Percentiles rank a stretch among this genome's conserved stretches.
These are phyloP conservation scores for Ypsolopha sequella DNA, from an alignment of 2,888 invertebrate species.

Conservation along the genomic window DNA sequence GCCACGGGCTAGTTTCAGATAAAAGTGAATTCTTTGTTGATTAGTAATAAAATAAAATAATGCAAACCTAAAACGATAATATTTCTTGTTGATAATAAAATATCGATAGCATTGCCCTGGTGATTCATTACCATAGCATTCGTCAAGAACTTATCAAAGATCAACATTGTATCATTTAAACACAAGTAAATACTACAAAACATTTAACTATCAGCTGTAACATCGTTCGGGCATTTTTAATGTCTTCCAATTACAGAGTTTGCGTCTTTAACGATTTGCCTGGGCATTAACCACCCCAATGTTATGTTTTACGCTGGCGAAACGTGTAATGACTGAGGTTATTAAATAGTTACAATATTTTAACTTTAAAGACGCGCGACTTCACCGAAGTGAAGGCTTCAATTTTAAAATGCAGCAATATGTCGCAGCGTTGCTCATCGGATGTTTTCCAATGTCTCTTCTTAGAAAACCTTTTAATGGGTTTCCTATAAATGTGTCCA, in stretches of 20 bases:
- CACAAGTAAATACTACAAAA: slow-evolving; percentile 32
- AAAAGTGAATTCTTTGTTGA: not conserved
- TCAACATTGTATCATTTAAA: slow-evolving; percentile 2
- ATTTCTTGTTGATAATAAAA: not conserved
- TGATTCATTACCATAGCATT: not conserved
- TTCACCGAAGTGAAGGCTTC: too few species aligned
- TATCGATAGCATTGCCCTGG: not conserved
- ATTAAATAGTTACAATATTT: slow-evolving; percentile 2
- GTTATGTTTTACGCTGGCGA: slow-evolving; percentile 52
- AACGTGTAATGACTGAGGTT: slow-evolving; percentile 39
- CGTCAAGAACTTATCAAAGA: slow-evolving; percentile 1
- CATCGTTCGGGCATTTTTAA: slow-evolving; percentile 56
- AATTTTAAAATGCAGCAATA: too few species aligned
- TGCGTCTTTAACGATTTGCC: slow-evolving; percentile 62
- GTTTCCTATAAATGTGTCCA: too few species aligned
- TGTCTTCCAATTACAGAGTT: slow-evolving; percentile 66
- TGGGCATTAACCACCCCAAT: slow-evolving; percentile 65
- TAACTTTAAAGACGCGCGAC: not conserved
- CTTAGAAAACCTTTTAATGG: too few species aligned
- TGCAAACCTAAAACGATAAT: not conserved
- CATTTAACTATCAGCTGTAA: slow-evolving; percentile 63
- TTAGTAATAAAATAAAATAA: not conserved
- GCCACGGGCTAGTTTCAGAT: too few species aligned
- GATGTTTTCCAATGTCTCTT: too few species aligned
- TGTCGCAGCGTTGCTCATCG: too few species aligned